phyloP scores from a whole-genome alignment of 2,113 vertebrate genomes.

The Dissostichus mawsoni region DNA sequence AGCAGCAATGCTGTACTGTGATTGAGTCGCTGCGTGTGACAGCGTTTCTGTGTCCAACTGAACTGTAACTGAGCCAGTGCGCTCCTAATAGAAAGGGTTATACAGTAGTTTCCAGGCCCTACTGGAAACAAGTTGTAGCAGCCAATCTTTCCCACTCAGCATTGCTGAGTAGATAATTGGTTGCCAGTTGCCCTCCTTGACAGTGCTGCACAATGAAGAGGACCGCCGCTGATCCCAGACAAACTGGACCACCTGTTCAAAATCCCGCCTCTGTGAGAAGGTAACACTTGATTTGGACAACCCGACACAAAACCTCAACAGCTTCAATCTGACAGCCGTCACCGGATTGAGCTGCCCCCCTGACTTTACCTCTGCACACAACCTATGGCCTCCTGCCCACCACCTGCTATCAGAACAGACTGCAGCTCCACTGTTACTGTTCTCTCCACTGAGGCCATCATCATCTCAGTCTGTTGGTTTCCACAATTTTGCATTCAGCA shows the following conservation, averaged over 20 bases:
- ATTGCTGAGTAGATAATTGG: slow-evolving; percentile 70
- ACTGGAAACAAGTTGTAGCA: slow-evolving; percentile 62
- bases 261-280: slow-evolving; percentile 36
- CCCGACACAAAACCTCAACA: slow-evolving; percentile 36
- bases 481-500: slow-evolving; percentile 11
- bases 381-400: slow-evolving; percentile 54
- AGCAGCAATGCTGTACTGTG: slow-evolving; percentile 5
- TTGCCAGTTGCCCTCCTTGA: slow-evolving; percentile 65
- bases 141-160: slow-evolving; percentile 60
- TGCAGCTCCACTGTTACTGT: slow-evolving; percentile 21
- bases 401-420: slow-evolving; percentile 57
- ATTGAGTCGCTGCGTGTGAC: slow-evolving; percentile 50
- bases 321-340: slow-evolving; percentile 50
- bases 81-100: slow-evolving; percentile 42
- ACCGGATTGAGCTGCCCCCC: slow-evolving; percentile 32
- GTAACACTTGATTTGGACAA: slow-evolving; percentile 52
- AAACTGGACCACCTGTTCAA: slow-evolving; percentile 56
- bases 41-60: slow-evolving; percentile 46
- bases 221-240: slow-evolving; percentile 51
- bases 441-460: slow-evolving; percentile 24
- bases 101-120: slow-evolving; percentile 30
- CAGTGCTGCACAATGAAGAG: slow-evolving; percentile 57
- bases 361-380: slow-evolving; percentile 41
- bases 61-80: slow-evolving; percentile 35
- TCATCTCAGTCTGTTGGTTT: slow-evolving; percentile 4